A percentile compares a stretch with the other conserved stretches of the same genome.
These are phyloP conservation scores for Selene dorsalis DNA, from an alignment of 2,797 vertebrate genomes.

Conservation along the genomic window DNA sequence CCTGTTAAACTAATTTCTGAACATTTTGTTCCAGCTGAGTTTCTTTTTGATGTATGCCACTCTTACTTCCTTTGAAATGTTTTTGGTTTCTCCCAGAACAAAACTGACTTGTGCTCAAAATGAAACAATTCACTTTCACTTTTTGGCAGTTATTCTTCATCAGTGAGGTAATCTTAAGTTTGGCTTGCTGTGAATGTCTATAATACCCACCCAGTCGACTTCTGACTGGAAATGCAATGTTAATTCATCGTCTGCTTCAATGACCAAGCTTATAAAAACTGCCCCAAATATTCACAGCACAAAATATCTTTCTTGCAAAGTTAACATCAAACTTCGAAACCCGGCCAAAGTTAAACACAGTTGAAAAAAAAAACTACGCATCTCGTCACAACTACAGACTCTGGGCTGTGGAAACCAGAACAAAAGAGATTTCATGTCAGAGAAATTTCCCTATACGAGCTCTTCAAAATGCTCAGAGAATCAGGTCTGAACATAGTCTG, in stretches of 20 bases:
- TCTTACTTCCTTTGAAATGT: background rate
- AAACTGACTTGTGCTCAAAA: background rate
- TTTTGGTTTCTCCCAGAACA: background rate
- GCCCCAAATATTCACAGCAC: background rate
- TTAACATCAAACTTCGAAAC: background rate
- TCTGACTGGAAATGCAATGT: background rate
- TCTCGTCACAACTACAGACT: background rate
- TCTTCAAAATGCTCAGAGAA: too few species aligned
- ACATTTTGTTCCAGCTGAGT: slow-evolving; percentile 15
- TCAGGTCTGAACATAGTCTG: too few species aligned
- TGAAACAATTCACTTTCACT: slow-evolving; percentile 3
- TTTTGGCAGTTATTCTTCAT: background rate
- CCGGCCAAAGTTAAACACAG: too few species aligned
- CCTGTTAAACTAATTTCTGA: slow-evolving; percentile 21
- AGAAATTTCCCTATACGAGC: too few species aligned
- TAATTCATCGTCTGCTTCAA: background rate
- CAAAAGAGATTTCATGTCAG: background rate
- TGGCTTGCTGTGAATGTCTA: background rate
- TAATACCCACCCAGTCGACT: background rate
- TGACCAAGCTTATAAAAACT: background rate
- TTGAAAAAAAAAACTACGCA: background rate
- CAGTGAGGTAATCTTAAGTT: background rate
- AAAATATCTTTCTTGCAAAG: background rate
- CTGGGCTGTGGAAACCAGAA: background rate
- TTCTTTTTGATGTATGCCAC: background rate